Evolutionary conservation across 2,797 vertebrate species (phyloP), one percentile per base, ranked within the genome.

Genomic region (Alauda arvensis): DNA sequence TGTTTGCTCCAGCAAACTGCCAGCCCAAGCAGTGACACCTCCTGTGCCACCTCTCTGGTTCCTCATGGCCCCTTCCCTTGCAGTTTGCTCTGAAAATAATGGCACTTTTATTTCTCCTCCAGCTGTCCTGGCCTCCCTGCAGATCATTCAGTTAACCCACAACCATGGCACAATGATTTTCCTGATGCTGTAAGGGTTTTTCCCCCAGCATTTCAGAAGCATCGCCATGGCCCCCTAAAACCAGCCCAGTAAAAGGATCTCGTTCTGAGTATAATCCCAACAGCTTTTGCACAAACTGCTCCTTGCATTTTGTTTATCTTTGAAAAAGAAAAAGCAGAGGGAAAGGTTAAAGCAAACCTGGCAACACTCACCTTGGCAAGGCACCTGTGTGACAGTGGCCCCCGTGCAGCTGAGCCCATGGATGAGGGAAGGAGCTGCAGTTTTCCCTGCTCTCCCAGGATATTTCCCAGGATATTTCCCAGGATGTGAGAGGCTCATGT

Each of bases 401-500:
- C 26, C 0, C 4, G 3, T 7, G 31, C 1, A 3, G 18, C 23
- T 25, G 52, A 45, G 48, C 5, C 31, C 24, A 12, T 1, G 33
- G 14, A 4, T 1, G 9, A 26, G n/a, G 25, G 42, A 23, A 66
- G 51, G 60, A 86, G 34, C 1, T 31, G 19, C n/a, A 34, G 19
- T 6, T 80, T 40, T 12, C 12, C 33, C 28, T 12, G 1, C 0
- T 39, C 46, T 24, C 33, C 75, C n/a, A 13, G 4, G 25, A 7
- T 1, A 0, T 39, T 51, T 24, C 33, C 75, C n/a, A 13, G 4
- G 25, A 7, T 1, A 0, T 39, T 51, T 26, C 33, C 75, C n/a
- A 13, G 4, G 25, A 7, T 15, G 17, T 16, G 53, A 57, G 40
- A 33, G 25, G 2, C 16, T 15, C 5, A 0, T 4, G 25, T 0